Conservation (phyloP, 2,113 vertebrate species). For the Tragelaphus buxtoni region DNA sequence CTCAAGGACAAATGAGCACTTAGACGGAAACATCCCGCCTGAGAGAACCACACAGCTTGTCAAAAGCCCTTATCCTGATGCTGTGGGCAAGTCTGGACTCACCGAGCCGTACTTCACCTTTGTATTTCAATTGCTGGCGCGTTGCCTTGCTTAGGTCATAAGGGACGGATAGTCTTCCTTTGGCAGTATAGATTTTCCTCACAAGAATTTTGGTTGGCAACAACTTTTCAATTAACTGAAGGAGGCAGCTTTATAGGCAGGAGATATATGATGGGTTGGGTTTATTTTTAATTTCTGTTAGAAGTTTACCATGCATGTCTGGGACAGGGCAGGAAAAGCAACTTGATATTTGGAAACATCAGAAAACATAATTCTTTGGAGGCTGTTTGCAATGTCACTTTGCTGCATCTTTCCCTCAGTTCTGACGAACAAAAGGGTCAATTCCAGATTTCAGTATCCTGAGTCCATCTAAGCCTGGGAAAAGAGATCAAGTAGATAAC, state of each 20-base stretch:
- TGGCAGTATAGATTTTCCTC: not conserved
- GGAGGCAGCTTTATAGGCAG: not conserved
- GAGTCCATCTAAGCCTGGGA: not conserved
- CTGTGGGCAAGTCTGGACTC: not conserved
- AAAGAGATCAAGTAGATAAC: not conserved
- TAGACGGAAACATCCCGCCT: not conserved
- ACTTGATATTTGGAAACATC: not conserved
- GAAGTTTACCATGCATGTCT: not conserved
- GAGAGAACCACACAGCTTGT: not conserved
- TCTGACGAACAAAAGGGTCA: not conserved
- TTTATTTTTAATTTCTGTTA: not conserved
- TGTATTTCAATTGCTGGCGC: not conserved
- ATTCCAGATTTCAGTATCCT: not conserved
- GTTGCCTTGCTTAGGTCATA: not conserved
- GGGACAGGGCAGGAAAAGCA: constrained; percentile 1
- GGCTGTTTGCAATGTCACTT: not conserved
- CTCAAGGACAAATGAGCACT: not conserved
- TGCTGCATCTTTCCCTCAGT: not conserved
- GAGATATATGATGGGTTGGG: not conserved
- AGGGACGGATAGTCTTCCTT: not conserved
- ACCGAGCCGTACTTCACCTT: not conserved
- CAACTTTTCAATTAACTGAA: constrained; percentile 1
- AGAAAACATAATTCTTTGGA: not conserved
- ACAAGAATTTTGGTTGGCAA: constrained; percentile 10
- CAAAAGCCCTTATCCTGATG: not conserved